Base-by-base conservation (phyloP, 2,797 vertebrate species). In the Acipenser ruthenus region DNA sequence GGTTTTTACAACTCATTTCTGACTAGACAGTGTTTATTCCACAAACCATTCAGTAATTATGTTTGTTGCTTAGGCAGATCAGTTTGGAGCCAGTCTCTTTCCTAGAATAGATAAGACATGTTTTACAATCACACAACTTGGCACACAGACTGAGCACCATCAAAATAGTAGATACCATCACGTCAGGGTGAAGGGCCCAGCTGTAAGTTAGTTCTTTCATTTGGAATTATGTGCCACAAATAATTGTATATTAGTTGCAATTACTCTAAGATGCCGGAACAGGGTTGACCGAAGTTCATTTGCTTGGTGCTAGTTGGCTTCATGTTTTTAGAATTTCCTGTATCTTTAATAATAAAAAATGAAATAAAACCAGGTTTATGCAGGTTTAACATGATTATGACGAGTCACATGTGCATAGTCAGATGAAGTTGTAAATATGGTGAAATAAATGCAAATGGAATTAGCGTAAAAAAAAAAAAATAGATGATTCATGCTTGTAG, bases 21-120 rank as follows among this genome's bases (percentile, higher is more conserved):
- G 80, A 71, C 77, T 80, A 85, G 80, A 83, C 78, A 71, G 65
- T 64, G 62, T 75, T 80, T 79, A 67, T 74, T 80, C 74, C 68
- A 74, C 72, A 74, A 70, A 70, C 69, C 65, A 68, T 73, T 69
- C 72, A 1, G 0, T 72, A 77, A 80, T 77, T 78, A 74, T 50
- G 69, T 69, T 69, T 77, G 74, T 59, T 76, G 64, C 69, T 72
- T 70, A 76, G 79, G 65, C 50, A 67, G 56, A 70, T 69, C 4
- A 0, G 71, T 68, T 71, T 60, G 70, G 63, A 58, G 71, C 67
- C 73, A 62, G 23, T 61, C 73, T 64, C 18, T 56, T 51, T 53
- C 77, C 74, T 70, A 58, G 76, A 79, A 70, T 0, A 4, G 50
- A 49, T 64, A 0, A 0, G 63, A 65, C 63, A 73, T 78, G 72